phyloP scores from a whole-genome alignment of 2,797 vertebrate species.

The Enteromius viviparus region DNA sequence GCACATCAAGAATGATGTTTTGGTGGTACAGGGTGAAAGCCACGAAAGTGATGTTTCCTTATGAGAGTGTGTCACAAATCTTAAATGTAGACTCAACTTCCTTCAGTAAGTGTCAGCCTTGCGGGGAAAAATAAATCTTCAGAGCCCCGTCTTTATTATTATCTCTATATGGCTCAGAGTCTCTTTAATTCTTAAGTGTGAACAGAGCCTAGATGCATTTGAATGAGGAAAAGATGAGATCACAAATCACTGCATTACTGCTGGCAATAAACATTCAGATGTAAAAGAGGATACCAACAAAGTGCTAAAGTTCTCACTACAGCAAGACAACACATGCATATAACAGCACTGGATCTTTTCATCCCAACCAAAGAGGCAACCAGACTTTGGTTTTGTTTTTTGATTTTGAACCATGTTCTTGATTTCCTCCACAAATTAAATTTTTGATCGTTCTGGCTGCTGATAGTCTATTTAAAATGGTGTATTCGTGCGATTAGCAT shows the following conservation, averaged over 20 bases:
- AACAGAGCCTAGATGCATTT: conserved; percentile 44
- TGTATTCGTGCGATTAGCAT: background rate
- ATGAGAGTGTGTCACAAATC: background rate
- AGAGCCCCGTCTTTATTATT: conserved; percentile 34
- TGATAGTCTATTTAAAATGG: background rate
- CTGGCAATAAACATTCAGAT: conserved; percentile 24
- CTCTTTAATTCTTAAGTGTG: conserved; percentile 34
- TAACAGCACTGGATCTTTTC: background rate
- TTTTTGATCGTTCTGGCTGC: background rate
- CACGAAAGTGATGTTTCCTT: background rate
- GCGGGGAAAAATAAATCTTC: conserved; percentile 37
- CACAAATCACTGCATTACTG: conserved; percentile 49
- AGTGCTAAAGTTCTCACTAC: background rate
- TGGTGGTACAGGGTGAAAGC: background rate
- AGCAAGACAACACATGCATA: background rate
- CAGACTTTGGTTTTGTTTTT: background rate
- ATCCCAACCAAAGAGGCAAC: conserved; percentile 10
- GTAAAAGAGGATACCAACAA: conserved; percentile 14
- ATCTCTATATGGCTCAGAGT: conserved; percentile 32
- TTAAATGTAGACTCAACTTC: conserved; percentile 23
- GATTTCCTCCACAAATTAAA: background rate
- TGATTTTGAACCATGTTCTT: background rate
- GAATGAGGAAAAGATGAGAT: conserved; percentile 52
- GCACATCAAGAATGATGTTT: background rate
- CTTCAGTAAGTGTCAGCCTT: conserved; percentile 38